phyloP scores from a whole-genome alignment of 2,888 invertebrate species.

The Aelia acuminata region DNA sequence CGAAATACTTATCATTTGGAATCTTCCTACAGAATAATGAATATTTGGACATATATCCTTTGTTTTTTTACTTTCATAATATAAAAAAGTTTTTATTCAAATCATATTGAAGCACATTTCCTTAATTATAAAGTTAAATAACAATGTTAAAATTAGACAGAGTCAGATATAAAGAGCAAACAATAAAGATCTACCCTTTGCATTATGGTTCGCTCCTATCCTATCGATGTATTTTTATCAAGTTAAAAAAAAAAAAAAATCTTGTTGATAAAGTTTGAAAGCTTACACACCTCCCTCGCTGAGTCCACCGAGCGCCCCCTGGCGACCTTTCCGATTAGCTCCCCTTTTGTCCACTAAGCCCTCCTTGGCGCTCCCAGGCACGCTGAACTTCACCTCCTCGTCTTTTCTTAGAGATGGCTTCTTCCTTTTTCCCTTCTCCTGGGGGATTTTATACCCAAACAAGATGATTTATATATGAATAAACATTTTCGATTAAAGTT shows the following conservation, averaged over 20 bases:
- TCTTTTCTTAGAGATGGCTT: not conserved
- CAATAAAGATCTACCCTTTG: not conserved
- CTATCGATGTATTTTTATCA: not conserved
- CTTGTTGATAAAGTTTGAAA: not conserved
- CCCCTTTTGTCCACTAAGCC: not conserved
- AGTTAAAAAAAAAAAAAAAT: too few relatives aligned
- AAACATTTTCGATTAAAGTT: not conserved
- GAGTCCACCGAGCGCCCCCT: not conserved
- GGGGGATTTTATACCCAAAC: not conserved
- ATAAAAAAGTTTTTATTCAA: too few relatives aligned
- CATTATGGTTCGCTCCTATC: not conserved
- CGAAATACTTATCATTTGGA: too few relatives aligned
- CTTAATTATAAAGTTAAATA: too few relatives aligned
- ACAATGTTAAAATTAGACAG: not conserved
- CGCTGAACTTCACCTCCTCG: not conserved
- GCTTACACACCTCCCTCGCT: not conserved
- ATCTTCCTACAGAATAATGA: too few relatives aligned
- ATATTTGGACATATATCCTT: too few relatives aligned
- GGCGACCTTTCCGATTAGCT: not conserved
- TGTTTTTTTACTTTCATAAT: too few relatives aligned
- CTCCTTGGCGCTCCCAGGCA: not conserved
- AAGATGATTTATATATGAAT: not conserved
- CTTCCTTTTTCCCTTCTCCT: not conserved
- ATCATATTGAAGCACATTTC: too few relatives aligned
- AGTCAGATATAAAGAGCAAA: not conserved